These are phyloP conservation scores for Ferrisia virgata DNA, from an alignment of 2,888 invertebrate genomes.

Conservation along the genomic window DNA sequence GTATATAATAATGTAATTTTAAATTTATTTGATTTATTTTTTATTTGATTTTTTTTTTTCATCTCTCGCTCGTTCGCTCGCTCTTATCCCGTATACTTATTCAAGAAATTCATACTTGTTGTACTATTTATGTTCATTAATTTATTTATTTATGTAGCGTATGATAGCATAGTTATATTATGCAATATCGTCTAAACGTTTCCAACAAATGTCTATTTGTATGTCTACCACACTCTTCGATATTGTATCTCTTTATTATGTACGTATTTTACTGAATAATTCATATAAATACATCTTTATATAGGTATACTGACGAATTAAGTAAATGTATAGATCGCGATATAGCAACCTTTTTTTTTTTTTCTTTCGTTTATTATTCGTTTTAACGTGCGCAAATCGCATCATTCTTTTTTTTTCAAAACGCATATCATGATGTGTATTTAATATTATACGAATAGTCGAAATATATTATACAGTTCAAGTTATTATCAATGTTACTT, in stretches of 20 bases:
- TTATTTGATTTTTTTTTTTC: constrained; percentile 26
- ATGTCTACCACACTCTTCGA: neutral
- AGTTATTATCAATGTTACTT: neutral
- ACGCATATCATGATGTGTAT: neutral
- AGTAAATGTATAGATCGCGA: neutral
- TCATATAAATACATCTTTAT: neutral
- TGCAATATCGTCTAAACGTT: neutral
- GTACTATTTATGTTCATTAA: neutral
- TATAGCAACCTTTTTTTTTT: neutral
- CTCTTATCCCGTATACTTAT: neutral
- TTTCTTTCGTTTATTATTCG: neutral
- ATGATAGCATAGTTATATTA: constrained; percentile 32
- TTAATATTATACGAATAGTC: neutral
- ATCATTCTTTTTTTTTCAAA: neutral
- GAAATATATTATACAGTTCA: neutral
- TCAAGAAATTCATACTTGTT: neutral
- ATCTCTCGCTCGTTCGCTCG: constrained; percentile 6
- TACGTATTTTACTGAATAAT: neutral
- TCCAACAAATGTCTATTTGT: neutral
- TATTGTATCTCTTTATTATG: constrained; percentile 1
- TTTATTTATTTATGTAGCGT: neutral
- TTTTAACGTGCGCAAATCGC: neutral
- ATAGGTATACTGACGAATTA: neutral
- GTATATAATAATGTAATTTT: too few relatives aligned
- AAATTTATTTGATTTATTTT: constrained; percentile 29